phyloP scores from a whole-genome alignment of 2,113 vertebrate genomes.

The Nerophis lumbriciformis region DNA sequence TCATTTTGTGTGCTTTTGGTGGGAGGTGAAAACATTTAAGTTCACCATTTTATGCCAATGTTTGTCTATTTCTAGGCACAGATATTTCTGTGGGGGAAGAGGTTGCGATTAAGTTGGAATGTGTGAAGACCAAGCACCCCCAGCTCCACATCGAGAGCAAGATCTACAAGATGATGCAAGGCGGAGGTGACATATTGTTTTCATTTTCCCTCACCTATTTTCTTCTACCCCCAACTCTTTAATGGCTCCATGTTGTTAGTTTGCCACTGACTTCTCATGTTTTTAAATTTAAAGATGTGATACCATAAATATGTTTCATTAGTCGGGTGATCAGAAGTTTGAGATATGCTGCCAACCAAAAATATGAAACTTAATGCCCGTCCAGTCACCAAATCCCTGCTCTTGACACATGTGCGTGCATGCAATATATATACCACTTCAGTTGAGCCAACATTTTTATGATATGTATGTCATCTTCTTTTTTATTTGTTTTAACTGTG shows the following conservation, averaged over 20 bases:
- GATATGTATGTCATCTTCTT: too few species aligned
- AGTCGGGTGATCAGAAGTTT: too few species aligned
- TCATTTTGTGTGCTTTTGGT: too few species aligned
- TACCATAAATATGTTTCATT: too few species aligned
- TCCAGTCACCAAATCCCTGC: too few species aligned
- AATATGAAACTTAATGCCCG: too few species aligned
- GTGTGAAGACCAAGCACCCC: slow-evolving; percentile 96
- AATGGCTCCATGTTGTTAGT: neutral
- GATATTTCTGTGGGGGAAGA: slow-evolving; percentile 92
- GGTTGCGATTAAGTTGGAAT: slow-evolving; percentile 94
- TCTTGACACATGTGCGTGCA: too few species aligned
- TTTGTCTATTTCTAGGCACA: slow-evolving; percentile 71
- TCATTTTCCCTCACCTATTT: neutral
- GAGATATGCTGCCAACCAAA: too few species aligned
- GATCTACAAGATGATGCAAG: slow-evolving; percentile 99
- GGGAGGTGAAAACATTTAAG: neutral
- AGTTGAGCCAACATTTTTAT: too few species aligned
- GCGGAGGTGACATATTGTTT: slow-evolving; percentile 77
- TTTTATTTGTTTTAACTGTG: too few species aligned
- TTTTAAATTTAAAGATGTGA: too few species aligned
- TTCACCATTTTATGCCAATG: neutral
- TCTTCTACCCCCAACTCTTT: neutral
- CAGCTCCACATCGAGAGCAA: slow-evolving; percentile 98
- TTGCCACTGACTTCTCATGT: neutral
- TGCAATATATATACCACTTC: too few species aligned